Percentiles rank a stretch among this genome's conserved stretches.
phyloP scores from a whole-genome alignment of 2,113 vertebrate genomes.

The Dicentrarchus labrax region DNA sequence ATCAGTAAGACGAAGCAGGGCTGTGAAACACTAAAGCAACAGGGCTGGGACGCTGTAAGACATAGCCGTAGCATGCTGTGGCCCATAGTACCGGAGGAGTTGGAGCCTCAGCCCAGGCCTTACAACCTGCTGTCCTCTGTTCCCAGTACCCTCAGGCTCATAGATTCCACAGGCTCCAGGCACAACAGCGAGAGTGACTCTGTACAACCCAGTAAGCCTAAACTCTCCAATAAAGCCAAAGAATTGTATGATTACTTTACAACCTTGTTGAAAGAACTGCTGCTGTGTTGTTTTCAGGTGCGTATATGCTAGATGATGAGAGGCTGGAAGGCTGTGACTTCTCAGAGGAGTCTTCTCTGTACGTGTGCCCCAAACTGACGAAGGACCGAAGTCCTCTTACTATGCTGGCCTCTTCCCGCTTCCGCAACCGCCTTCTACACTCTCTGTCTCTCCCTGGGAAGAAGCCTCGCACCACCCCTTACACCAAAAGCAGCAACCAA shows the following conservation, averaged over 20 bases:
- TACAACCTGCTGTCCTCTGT: constrained; percentile 56
- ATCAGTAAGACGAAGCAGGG: constrained; percentile 93
- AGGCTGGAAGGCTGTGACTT: constrained; percentile 80
- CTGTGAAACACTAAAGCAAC: constrained; percentile 91
- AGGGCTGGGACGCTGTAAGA: constrained; percentile 91
- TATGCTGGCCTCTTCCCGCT: constrained; percentile 88
- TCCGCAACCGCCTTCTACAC: constrained; percentile 90
- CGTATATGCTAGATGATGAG: constrained; percentile 92
- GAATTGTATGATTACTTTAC: background rate
- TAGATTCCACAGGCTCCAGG: constrained; percentile 89
- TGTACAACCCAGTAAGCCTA: constrained; percentile 88
- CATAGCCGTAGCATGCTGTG: constrained; percentile 91
- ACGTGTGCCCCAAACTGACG: constrained; percentile 82
- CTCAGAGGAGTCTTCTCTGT: constrained; percentile 87
- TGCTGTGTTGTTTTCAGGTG: constrained; percentile 4
- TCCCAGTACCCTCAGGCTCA: constrained; percentile 33
- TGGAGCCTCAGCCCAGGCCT: constrained; percentile 77
- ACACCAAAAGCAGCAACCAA: constrained; percentile 79
- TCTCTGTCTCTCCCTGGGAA: constrained; percentile 90
- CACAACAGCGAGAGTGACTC: constrained; percentile 94
- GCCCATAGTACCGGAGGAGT: constrained; percentile 92
- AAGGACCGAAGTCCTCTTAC: constrained; percentile 91
- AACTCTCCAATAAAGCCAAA: constrained; percentile 68
- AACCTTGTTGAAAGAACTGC: background rate
- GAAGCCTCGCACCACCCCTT: constrained; percentile 90